These are phyloP conservation scores for Syngnathus acus DNA, from an alignment of 2,797 vertebrate species.

Conservation along the genomic window DNA sequence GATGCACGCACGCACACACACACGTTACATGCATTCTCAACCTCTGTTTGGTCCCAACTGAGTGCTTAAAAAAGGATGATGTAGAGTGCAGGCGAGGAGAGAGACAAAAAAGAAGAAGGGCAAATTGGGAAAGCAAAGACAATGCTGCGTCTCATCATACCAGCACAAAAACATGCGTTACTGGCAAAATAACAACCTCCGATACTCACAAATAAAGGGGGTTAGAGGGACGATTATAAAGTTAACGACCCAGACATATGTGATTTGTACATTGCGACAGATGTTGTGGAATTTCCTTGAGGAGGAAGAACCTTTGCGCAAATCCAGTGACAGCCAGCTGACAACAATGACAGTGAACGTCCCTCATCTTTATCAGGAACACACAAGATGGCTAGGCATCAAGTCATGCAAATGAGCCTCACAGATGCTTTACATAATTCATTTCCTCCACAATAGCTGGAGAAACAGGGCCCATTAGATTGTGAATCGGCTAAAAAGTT, in stretches of 20 bases:
- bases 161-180: neutral
- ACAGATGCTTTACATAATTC: conserved; percentile 50
- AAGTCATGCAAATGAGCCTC: conserved; percentile 53
- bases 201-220: conserved; percentile 2
- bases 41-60: conserved; percentile 22
- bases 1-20: conserved; percentile 18
- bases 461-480: conserved; percentile 42
- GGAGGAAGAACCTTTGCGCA: conserved; percentile 18
- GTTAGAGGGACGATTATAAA: neutral
- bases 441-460: conserved; percentile 42
- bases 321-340: conserved; percentile 28
- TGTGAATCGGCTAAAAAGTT: conserved; percentile 38
- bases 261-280: conserved; percentile 26
- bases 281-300: conserved; percentile 36
- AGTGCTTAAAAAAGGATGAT: conserved; percentile 42
- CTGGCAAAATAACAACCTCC: conserved; percentile 7
- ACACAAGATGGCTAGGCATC: conserved; percentile 38
- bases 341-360: conserved; percentile 37
- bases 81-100: conserved; percentile 9
- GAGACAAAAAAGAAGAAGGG: conserved; percentile 13
- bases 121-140: conserved; percentile 5
- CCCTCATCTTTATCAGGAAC: conserved; percentile 29
- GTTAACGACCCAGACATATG: neutral
- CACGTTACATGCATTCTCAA: conserved; percentile 17
- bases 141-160: neutral